Base-by-base conservation (phyloP, 1,140 invertebrate species). In the Drosophila nigrodunni region DNA sequence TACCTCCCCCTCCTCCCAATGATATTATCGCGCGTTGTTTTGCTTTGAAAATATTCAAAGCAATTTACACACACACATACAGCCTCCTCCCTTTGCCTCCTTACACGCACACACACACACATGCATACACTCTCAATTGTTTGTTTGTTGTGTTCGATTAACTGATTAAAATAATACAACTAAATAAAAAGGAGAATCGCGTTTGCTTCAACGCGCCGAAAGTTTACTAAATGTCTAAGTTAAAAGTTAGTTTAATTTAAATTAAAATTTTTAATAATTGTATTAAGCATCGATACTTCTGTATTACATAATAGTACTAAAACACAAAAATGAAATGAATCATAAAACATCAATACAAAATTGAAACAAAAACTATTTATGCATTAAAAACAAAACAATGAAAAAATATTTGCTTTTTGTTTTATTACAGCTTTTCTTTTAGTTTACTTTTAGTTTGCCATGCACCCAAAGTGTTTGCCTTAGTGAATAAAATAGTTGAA, bases 231-330 rank as follows among this genome's bases (percentile, higher is more conserved):
- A 54, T 88, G 70, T 88, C 66, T 87, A 87, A 88, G 83, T 80
- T 88, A 60, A 80, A 47, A 61, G 35, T 70, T 83, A 87, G 79
- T 74, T 88, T 83, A 87, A 87, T 87, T 83, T 83, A 88, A 83
- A 55, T 75, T 76, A 72, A 71, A 74, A 65, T 15, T 74, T 82
- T 70, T 80, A 77, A 75, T 80, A 80, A 74, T 72, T 77, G 66
- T 74, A 77, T 72, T 87, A 88, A 87, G 80, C 67, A 55, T 88
- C 25, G 25, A 74, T 59, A 58, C 72, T 70, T 83, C 83, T 88
- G 80, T 88, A 87, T 80, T 83, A 88, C 77, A 76, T 77, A 88
- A 50, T 74, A 88, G 82, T 77, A 87, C 82, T 87, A 87, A 88
- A 74, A 71, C 60, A 68, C 25, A 30, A 30, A 58, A 74, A 74